Conservation (phyloP, 2,888 invertebrate genomes). For the Artemia sp. region DNA sequence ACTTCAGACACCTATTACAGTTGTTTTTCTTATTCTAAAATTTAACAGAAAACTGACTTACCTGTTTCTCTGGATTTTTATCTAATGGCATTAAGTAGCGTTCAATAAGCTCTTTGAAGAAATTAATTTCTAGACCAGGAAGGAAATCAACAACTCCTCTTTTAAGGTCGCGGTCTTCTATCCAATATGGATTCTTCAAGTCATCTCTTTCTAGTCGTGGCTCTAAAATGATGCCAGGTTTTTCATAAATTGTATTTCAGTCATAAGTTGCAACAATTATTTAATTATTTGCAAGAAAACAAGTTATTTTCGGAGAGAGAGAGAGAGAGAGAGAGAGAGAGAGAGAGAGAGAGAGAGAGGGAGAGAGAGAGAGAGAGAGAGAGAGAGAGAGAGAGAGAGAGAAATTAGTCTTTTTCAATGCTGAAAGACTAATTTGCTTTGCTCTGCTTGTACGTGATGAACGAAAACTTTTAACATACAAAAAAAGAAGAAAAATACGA, state of each 20-base stretch:
- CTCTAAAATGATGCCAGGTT: conserved; percentile 27
- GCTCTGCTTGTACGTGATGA: no score
- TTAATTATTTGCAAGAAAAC: not conserved
- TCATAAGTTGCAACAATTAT: not conserved
- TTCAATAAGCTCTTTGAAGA: conserved; percentile 38
- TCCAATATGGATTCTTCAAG: conserved; percentile 35
- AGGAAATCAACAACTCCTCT: conserved; percentile 33
- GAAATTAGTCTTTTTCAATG: no score
- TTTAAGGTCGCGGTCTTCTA: conserved; percentile 32
- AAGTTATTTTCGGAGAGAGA: no score
- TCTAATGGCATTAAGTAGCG: conserved; percentile 36
- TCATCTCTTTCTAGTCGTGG: conserved; percentile 32
- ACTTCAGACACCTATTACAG: no score
- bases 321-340: no score
- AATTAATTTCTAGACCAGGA: conserved; percentile 32
- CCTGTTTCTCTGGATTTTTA: conserved; percentile 30
- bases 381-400: no score
- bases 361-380: no score
- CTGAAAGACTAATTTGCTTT: no score
- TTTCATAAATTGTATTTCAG: not conserved
- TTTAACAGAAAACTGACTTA: conserved; percentile 2
- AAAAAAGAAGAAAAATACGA: no score
- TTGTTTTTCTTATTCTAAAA: no score
- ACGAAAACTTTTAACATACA: no score
- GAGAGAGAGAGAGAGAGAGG: no score